These are phyloP conservation scores for Caenorhabditis remanei DNA, from an alignment of 1,140 invertebrate genomes.

Conservation along the genomic window DNA sequence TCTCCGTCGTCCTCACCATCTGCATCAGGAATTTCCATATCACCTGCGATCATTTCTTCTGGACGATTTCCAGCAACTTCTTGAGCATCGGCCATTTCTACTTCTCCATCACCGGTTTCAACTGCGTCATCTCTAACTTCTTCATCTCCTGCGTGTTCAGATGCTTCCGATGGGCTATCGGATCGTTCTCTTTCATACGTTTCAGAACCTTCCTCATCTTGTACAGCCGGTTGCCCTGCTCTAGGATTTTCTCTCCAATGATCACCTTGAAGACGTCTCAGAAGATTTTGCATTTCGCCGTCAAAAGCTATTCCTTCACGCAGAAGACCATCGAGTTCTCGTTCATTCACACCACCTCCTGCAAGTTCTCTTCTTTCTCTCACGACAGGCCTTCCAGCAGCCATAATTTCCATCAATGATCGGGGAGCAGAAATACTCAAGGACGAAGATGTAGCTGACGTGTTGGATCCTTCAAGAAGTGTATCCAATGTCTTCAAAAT, in stretches of 20 bases:
- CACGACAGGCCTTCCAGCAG: neutral
- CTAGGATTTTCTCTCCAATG: slow-evolving; percentile 1
- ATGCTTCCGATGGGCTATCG: slow-evolving; percentile 17
- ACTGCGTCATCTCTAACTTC: slow-evolving; percentile 33
- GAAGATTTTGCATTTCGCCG: slow-evolving; percentile 26
- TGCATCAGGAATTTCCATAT: neutral
- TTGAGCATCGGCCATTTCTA: slow-evolving; percentile 15
- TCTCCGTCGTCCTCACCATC: slow-evolving; percentile 69
- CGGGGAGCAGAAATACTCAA: neutral
- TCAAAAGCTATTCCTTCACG: slow-evolving; percentile 8
- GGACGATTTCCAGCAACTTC: slow-evolving; percentile 79
- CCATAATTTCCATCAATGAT: slow-evolving; percentile 17
- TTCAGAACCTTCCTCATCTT: slow-evolving; percentile 37
- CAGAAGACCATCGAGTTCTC: neutral
- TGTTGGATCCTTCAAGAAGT: slow-evolving; percentile 18
- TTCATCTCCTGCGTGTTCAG: slow-evolving; percentile 22
- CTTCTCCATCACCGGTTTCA: slow-evolving; percentile 31
- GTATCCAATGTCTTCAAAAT: slow-evolving; percentile 59
- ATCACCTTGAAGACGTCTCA: slow-evolving; percentile 35
- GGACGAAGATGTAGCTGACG: neutral
- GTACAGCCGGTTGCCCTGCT: neutral
- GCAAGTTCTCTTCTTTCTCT: slow-evolving; percentile 12
- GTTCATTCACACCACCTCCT: neutral
- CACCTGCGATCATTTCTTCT: neutral
- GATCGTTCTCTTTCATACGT: slow-evolving; percentile 10